Base-by-base conservation (phyloP, 2,797 vertebrate species). In the Acestrorhynchus altus region DNA sequence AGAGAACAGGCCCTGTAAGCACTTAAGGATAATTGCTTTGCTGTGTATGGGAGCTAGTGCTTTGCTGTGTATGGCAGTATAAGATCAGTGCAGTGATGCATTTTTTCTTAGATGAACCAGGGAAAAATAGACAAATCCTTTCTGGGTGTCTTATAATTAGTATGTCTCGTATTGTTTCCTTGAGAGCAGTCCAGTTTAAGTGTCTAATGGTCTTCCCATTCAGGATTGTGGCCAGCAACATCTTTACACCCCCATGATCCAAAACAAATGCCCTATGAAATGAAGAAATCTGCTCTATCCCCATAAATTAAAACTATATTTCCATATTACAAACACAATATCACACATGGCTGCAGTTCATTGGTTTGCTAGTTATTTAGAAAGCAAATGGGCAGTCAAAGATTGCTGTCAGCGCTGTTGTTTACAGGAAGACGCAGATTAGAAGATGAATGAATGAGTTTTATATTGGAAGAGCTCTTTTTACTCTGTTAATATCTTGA, bases 21-120 rank as follows among this genome's bases (percentile, higher is more conserved):
- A 78, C 77, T 82, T 78, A 51, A 49, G 76, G 35, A 69, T 80
- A 83, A 80, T 82, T 78, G 76, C 64, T 47, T 63, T 47, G 66
- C 46, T 60, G 49, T 74, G 60, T 59, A 63, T 28, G 49, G 56
- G 54, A 78, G 57, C 31, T 59, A 75, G 77, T 78, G 69, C 57
- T 46, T 60, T 26, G 66, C 40, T 61, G 39, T 69, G 44, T 61
- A 64, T 39, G 35, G 44, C 68, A 52, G n/a, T 66, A 67, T 61
- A 26, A 66, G 71, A 66, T 79, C 73, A 75, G 72, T 67, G 52
- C 73, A 66, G n/a, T 31, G 22, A 71, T 74, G 65, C 66, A 63
- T 81, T 46, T 46, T 56, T 54, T 26, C 28, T 44, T 26, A 56
- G 54, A 49, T 64, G 60, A 22, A 76, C 28, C 40, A 42, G 12